Base-by-base conservation (phyloP, 2,113 vertebrate genomes). In the Megaceryle maxima region DNA sequence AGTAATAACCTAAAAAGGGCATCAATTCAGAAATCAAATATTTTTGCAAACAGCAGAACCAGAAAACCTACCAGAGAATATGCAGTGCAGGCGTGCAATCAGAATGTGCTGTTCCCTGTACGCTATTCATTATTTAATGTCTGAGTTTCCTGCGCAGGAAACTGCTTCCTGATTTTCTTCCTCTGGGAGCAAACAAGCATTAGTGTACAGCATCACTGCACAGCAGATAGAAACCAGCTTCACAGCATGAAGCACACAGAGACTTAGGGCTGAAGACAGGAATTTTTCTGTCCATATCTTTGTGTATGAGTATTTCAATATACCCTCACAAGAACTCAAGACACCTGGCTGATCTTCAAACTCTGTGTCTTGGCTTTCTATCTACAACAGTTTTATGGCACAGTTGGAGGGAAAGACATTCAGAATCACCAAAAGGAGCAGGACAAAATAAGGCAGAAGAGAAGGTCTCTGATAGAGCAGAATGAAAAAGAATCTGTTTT, bases 11-110 rank as follows among this genome's bases (percentile, higher is more conserved):
- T 41, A 78, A 60, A 67, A 63, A 92, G 66, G 31, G 10, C 62
- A 75, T 25, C 9, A 55, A 5, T 59, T 83, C 78, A 72, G 37
- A 72, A 90, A 82, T 8, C 1, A 35, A 85, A 7, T 59, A 59
- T 51, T 88, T 81, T 77, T 62, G 50, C 51, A 33, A 87, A 35
- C 44, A 46, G 48, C 67, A 83, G 81, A 57, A 70, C 2, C 70
- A 57, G 69, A 35, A 78, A 70, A 39, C 6, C 39, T 53, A 24
- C 13, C 17, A 11, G 68, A 55, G 44, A 66, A 56, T 4, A 22
- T 0, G 1, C 9, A 17, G 57, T 41, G 46, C 46, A 43, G 56
- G 51, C 35, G 33, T 1, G 3, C 13, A 37, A 4, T 3, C 3
- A 16, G 53, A 81, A 31, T 41, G 48, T 25, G 43, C 70, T 28